A percentile compares a stretch with the other conserved stretches of the same genome.
Evolutionary conservation across 2,113 vertebrate genomes (phyloP).

Genomic region (Aix galericulata): DNA sequence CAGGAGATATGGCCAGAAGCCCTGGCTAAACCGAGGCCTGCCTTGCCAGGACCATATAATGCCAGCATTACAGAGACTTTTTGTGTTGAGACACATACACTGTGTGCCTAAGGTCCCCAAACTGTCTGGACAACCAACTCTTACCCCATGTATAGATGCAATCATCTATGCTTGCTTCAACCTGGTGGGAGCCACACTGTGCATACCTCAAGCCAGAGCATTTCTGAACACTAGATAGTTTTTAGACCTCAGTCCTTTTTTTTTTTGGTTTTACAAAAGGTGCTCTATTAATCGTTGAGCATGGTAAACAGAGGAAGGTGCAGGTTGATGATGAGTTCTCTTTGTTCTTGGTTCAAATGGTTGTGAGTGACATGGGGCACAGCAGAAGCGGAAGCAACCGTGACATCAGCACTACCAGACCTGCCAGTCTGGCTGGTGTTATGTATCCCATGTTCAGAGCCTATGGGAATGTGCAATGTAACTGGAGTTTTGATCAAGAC

Average conservation of each 20-base stretch:
- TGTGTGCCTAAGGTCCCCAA: not conserved
- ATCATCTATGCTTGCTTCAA: not conserved
- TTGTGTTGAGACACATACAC: not conserved
- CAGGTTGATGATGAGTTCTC: not conserved
- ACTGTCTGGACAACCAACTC: too few species aligned
- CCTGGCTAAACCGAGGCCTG: not conserved
- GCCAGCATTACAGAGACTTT: not conserved
- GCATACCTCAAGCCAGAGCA: not conserved
- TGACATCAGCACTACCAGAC: not conserved
- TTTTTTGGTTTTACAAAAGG: not conserved
- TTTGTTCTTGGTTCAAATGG: not conserved
- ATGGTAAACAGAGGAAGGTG: not conserved
- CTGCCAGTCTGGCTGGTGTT: not conserved
- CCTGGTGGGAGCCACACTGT: not conserved
- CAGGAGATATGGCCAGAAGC: not conserved
- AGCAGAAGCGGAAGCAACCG: not conserved
- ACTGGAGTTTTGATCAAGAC: not conserved
- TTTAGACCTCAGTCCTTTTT: not conserved
- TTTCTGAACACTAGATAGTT: not conserved
- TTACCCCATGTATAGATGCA: too few species aligned
- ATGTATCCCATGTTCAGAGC: not conserved
- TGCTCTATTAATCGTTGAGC: not conserved
- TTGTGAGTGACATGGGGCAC: not conserved
- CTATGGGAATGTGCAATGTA: not conserved
- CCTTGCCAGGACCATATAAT: fast-evolving